Conservation (phyloP, 2,113 vertebrate species). For the Cinclus cinclus region DNA sequence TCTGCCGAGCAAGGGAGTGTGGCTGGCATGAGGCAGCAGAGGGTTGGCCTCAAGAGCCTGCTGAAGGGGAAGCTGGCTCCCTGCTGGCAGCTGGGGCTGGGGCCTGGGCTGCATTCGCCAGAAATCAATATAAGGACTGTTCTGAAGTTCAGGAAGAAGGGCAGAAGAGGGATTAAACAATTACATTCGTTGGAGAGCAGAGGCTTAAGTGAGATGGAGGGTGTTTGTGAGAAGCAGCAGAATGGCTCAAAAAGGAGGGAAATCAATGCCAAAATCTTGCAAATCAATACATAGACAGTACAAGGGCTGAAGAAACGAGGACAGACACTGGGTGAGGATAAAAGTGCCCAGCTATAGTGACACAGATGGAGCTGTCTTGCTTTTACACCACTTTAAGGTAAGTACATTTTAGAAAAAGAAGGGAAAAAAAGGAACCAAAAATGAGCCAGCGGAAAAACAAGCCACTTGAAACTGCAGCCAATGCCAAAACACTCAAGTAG, state of each 20-base stretch:
- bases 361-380: background rate
- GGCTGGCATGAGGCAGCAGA: background rate
- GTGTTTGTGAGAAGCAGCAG: background rate
- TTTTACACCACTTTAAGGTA: background rate
- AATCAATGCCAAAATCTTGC: background rate
- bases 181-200: background rate
- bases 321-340: background rate
- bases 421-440: background rate
- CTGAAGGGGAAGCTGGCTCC: background rate
- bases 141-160: background rate
- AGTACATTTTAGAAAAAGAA: background rate
- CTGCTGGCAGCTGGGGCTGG: background rate
- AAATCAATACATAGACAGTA: background rate
- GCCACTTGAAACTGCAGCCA: background rate
- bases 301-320: background rate
- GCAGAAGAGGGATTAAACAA: background rate
- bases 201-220: background rate
- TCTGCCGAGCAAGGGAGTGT: fast-evolving
- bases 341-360: background rate
- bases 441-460: background rate
- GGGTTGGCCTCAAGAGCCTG: background rate
- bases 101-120: background rate
- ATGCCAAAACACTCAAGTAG: background rate
- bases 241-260: background rate
- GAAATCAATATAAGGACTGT: background rate